Evolutionary conservation across 2,888 invertebrate genomes (phyloP).

Genomic region (Muscina levida): DNA sequence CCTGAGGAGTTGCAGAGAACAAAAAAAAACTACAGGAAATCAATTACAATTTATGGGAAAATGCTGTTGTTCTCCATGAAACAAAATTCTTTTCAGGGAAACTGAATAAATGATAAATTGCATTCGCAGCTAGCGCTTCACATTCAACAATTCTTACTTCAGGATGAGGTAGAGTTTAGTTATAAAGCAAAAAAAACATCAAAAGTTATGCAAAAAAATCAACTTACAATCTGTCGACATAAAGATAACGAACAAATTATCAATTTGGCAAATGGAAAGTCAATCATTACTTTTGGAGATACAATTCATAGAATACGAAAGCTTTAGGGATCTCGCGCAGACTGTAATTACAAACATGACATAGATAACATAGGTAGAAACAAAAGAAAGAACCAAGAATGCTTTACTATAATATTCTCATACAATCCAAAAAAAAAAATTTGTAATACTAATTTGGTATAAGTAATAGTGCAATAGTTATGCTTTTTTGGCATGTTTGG

Average conservation of each 20-base stretch:
- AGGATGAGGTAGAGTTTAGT: neutral
- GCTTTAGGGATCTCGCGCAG: too few species aligned
- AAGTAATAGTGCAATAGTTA: too few species aligned
- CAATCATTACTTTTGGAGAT: constrained; percentile 3
- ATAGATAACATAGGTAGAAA: too few species aligned
- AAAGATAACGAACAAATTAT: neutral
- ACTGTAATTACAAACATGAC: too few species aligned
- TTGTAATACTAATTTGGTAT: too few species aligned
- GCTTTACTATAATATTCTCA: too few species aligned
- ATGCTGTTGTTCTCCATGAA: neutral
- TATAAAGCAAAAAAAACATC: neutral
- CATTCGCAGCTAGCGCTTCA: too few species aligned
- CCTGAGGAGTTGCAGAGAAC: neutral
- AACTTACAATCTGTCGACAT: neutral
- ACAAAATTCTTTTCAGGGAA: neutral
- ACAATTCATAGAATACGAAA: too few species aligned
- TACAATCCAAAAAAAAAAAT: too few species aligned
- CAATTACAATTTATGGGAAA: constrained; percentile 13
- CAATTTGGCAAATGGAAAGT: constrained; percentile 1
- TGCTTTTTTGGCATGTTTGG: too few species aligned
- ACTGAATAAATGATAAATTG: neutral
- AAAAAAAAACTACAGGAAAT: neutral
- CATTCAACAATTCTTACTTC: neutral
- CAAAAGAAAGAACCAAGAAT: too few species aligned
- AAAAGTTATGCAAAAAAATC: neutral